Evolutionary conservation across 2,888 invertebrate genomes (phyloP).

Genomic region (Drepana falcataria): DNA sequence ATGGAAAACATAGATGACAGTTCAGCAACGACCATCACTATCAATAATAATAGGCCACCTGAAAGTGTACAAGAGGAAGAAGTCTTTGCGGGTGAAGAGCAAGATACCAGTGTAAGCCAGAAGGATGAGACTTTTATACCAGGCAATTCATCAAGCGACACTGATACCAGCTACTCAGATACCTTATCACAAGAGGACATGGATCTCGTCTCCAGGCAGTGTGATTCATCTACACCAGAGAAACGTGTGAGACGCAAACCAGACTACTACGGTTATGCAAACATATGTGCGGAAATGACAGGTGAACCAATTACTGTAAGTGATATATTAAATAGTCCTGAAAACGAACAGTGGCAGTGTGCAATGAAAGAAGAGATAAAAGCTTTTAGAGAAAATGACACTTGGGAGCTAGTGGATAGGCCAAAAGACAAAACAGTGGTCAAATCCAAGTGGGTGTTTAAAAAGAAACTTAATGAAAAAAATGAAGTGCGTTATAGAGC

Average conservation of each 20-base stretch:
- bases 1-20: too few relatives aligned
- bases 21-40: too few relatives aligned
- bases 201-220: neutral
- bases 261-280: neutral
- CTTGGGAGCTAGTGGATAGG: conserved; percentile 8
- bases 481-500: conserved; percentile 12
- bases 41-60: too few relatives aligned
- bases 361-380: conserved; percentile 10
- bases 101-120: neutral
- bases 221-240: neutral
- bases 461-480: conserved; percentile 9
- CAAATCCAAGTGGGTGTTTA: conserved; percentile 9
- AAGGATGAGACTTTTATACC: neutral
- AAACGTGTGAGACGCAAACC: neutral
- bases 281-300: neutral
- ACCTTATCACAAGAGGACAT: neutral
- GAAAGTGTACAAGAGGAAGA: too few relatives aligned
- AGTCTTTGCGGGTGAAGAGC: too few relatives aligned
- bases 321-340: conserved; percentile 9
- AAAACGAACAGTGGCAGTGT: conserved; percentile 4
- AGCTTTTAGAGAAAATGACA: conserved; percentile 7
- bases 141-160: neutral
- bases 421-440: conserved; percentile 4
- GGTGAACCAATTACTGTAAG: neutral
- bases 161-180: neutral